phyloP scores from a whole-genome alignment of 35 echinoderm and acorn worm genomes.

The Patiria miniata region DNA sequence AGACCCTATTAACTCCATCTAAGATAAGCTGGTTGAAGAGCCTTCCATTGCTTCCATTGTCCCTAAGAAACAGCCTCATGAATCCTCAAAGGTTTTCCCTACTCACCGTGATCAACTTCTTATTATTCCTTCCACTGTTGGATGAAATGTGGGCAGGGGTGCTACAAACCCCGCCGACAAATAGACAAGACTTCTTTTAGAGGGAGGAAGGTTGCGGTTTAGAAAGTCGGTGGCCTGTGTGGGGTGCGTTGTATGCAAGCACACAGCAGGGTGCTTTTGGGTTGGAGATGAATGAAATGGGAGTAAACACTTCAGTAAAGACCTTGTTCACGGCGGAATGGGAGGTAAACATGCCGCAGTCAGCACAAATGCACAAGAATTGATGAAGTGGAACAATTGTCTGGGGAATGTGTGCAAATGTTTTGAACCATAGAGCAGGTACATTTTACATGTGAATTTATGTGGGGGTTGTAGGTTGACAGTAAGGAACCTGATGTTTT shows the following conservation, averaged over 20 bases:
- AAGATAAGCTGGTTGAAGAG: conserved; percentile 2
- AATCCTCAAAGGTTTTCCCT: neutral
- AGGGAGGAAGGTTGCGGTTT: neutral
- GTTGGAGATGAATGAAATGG: neutral
- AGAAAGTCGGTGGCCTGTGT: neutral
- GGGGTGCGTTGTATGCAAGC: neutral
- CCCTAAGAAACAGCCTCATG: neutral
- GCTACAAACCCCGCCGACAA: neutral
- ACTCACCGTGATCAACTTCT: neutral
- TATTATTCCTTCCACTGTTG: neutral
- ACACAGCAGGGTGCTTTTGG: conserved; percentile 9
- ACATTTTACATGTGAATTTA: too few relatives aligned
- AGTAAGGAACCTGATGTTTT: too few relatives aligned
- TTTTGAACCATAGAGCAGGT: too few relatives aligned
- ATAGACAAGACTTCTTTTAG: neutral
- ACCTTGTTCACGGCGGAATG: conserved; percentile 1
- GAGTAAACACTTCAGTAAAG: conserved; percentile 28
- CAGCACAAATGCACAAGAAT: neutral
- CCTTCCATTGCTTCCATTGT: neutral
- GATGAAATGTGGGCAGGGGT: conserved; percentile 1
- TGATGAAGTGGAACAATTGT: too few relatives aligned
- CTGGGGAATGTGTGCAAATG: too few relatives aligned
- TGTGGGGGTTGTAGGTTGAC: too few relatives aligned
- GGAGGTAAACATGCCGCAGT: conserved; percentile 8
- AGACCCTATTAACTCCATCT: conserved; percentile 23